Conservation (phyloP, 2,797 vertebrate genomes). For the Malurus leucopterus region DNA sequence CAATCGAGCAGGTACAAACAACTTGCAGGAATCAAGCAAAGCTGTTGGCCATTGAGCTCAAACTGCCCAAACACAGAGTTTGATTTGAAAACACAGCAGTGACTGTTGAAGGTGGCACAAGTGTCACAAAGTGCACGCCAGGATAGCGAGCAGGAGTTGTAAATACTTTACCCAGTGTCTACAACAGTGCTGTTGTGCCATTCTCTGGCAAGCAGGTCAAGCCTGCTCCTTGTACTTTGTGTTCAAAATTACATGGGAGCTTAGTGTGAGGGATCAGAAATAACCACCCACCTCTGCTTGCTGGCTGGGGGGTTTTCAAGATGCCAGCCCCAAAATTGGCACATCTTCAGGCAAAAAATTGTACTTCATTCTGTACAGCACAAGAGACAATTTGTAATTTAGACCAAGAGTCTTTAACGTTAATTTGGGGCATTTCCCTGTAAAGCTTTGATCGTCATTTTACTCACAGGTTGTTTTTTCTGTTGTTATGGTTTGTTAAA, state of each 20-base stretch:
- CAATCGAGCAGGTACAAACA: background rate
- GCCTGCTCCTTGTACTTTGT: conserved; percentile 21
- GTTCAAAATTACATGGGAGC: background rate
- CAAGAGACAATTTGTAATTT: background rate
- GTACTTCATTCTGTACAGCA: background rate
- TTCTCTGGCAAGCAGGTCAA: background rate
- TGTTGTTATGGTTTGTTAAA: conserved; percentile 12
- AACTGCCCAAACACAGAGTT: background rate
- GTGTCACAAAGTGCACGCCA: background rate
- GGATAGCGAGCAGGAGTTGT: background rate
- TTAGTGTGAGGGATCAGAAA: background rate
- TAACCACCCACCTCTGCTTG: background rate
- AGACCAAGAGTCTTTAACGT: background rate
- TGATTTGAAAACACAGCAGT: conserved; percentile 42
- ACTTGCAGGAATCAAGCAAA: background rate
- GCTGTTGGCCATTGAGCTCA: background rate
- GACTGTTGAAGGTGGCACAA: background rate
- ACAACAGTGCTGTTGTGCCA: background rate
- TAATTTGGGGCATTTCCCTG: background rate
- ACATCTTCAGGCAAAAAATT: background rate
- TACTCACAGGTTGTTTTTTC: background rate
- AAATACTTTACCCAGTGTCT: conserved; percentile 1
- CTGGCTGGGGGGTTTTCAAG: background rate
- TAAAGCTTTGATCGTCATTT: background rate
- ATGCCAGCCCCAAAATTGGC: background rate